Conservation (phyloP, 2,888 invertebrate species). For the Neuroscelio doddi region DNA sequence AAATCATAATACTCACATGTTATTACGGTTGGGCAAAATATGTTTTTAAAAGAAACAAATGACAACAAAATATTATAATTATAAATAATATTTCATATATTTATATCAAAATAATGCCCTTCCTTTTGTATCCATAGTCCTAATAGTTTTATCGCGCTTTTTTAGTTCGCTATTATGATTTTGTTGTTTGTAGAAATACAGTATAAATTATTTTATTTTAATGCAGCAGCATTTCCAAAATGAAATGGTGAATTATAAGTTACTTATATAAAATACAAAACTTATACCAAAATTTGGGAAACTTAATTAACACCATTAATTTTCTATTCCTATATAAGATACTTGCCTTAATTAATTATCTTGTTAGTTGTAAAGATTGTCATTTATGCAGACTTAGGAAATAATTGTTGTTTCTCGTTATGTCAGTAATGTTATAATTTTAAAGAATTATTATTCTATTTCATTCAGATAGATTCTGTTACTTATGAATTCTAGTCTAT, state of each 20-base stretch:
- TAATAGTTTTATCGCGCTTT: too few relatives aligned
- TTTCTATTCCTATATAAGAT: too few relatives aligned
- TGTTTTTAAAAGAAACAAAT: too few relatives aligned
- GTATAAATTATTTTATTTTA: slow-evolving; percentile 21
- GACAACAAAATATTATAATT: too few relatives aligned
- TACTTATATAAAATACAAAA: slow-evolving; percentile 1
- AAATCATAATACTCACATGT: slow-evolving; percentile 53
- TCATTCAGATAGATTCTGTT: slow-evolving; percentile 31
- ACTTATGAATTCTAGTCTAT: slow-evolving; percentile 39
- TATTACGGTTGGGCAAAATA: background rate
- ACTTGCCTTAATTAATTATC: slow-evolving; percentile 6
- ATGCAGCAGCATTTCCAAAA: slow-evolving; percentile 51
- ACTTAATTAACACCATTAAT: background rate
- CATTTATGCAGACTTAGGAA: too few relatives aligned
- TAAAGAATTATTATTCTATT: slow-evolving; percentile 22
- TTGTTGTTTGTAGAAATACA: slow-evolving; percentile 15
- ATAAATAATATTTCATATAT: too few relatives aligned
- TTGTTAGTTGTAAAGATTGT: slow-evolving; percentile 19
- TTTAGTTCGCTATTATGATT: too few relatives aligned
- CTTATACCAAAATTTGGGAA: background rate
- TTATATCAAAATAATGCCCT: too few relatives aligned
- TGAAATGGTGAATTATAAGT: slow-evolving; percentile 4
- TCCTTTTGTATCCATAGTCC: too few relatives aligned
- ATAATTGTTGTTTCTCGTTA: background rate
- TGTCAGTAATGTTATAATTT: slow-evolving; percentile 32